Evolutionary conservation across 2,113 vertebrate species (phyloP).

Genomic region (Coregonus clupeaformis): DNA sequence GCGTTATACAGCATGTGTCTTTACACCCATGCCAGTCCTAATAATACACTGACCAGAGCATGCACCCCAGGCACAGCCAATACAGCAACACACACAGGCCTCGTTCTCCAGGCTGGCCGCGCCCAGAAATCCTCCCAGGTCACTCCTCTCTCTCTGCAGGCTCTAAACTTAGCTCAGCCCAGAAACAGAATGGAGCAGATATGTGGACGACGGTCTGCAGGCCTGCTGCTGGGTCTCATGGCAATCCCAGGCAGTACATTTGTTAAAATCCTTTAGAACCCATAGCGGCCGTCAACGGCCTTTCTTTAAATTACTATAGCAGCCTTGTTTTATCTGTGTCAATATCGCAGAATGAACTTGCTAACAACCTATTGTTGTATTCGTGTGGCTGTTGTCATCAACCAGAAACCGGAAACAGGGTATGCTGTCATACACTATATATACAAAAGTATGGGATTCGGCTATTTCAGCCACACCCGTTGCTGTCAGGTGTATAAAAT

Average conservation of each 20-base stretch:
- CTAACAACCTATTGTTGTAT: no score
- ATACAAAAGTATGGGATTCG: no score
- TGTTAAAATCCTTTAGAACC: no score
- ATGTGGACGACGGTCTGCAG: slow-evolving; percentile 37
- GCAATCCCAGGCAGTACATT: slow-evolving; percentile 24
- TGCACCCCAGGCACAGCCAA: not conserved
- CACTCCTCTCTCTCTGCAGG: slow-evolving; percentile 52
- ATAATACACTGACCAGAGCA: slow-evolving; percentile 55
- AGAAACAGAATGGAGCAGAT: slow-evolving; percentile 53
- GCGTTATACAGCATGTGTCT: not conserved
- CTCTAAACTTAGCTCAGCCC: slow-evolving; percentile 69
- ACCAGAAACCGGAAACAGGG: no score
- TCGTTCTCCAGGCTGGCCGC: slow-evolving; percentile 42
- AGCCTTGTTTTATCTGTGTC: no score
- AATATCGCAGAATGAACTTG: no score
- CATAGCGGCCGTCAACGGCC: no score
- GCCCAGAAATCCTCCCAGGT: slow-evolving; percentile 52
- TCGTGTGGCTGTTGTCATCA: no score
- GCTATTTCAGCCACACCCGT: no score
- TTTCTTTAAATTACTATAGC: no score
- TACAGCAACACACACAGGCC: slow-evolving; percentile 28
- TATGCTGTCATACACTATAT: no score
- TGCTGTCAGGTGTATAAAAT: no score
- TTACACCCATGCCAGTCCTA: slow-evolving; percentile 42
- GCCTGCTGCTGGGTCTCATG: slow-evolving; percentile 47